These are phyloP conservation scores for Griposia aprilina DNA, from an alignment of 2,888 invertebrate genomes.

Conservation along the genomic window DNA sequence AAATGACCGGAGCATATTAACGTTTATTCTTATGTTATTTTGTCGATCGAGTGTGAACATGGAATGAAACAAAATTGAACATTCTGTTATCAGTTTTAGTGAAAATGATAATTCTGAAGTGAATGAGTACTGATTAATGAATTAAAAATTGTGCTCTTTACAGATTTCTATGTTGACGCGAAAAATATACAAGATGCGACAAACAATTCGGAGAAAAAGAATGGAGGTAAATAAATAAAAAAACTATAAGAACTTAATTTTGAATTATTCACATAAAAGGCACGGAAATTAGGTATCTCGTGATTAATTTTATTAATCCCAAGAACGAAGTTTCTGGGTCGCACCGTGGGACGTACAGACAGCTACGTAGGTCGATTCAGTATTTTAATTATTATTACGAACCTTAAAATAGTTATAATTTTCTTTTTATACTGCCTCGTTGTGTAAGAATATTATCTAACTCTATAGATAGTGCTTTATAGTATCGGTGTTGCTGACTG, in stretches of 20 bases:
- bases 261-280: neutral
- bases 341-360: too few species aligned
- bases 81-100: neutral
- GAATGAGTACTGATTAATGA: neutral
- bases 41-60: neutral
- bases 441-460: too few species aligned
- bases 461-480: too few species aligned
- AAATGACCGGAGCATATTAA: neutral
- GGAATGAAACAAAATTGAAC: neutral
- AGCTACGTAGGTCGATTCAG: too few species aligned
- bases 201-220: neutral
- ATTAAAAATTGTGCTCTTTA: neutral
- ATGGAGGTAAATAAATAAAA: slow-evolving; percentile 6
- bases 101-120: neutral
- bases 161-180: slow-evolving; percentile 10
- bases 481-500: too few species aligned
- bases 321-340: too few species aligned
- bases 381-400: too few species aligned
- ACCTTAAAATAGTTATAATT: too few species aligned
- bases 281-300: too few species aligned
- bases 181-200: slow-evolving; percentile 1
- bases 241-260: neutral
- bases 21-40: neutral
- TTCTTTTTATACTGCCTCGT: too few species aligned
- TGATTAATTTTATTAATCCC: too few species aligned